Evolutionary conservation across 1,140 invertebrate species (phyloP).

Genomic region (Bombus cullumanus): DNA sequence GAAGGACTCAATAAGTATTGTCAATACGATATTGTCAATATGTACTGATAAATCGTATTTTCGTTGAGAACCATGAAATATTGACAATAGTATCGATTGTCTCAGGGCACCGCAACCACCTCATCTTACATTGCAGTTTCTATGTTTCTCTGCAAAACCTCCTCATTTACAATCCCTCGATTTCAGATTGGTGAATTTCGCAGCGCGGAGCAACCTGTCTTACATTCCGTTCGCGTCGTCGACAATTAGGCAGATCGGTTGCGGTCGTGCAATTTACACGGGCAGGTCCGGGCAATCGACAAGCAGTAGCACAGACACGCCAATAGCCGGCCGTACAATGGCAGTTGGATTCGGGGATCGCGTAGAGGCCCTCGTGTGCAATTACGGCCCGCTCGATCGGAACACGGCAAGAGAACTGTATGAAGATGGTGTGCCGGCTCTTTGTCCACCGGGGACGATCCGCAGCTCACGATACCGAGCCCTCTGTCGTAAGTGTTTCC

Average conservation of each 20-base stretch:
- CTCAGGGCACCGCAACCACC: too few relatives aligned
- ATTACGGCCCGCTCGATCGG: conserved; percentile 79
- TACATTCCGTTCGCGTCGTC: conserved; percentile 70
- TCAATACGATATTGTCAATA: too few relatives aligned
- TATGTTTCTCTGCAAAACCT: not conserved
- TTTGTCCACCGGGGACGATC: conserved; percentile 71
- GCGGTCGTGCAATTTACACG: conserved; percentile 73
- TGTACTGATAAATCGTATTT: too few relatives aligned
- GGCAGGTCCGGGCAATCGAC: conserved; percentile 27
- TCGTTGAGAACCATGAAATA: too few relatives aligned
- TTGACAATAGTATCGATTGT: too few relatives aligned
- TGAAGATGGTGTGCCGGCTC: conserved; percentile 67
- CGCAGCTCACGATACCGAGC: conserved; percentile 69
- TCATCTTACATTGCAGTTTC: too few relatives aligned
- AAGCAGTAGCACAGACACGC: not conserved
- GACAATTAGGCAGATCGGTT: conserved; percentile 70
- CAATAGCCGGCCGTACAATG: conserved; percentile 15
- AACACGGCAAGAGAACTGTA: conserved; percentile 66
- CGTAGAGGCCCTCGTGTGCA: conserved; percentile 76
- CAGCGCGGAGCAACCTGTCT: conserved; percentile 55
- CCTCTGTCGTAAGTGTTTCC: conserved; percentile 73
- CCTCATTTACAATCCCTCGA: conserved; percentile 9
- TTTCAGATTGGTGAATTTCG: conserved; percentile 69
- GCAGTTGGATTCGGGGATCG: conserved; percentile 56
- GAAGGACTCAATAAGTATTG: too few relatives aligned